Evolutionary conservation across 2,888 invertebrate genomes (phyloP).

Genomic region (Meteorus colon): DNA sequence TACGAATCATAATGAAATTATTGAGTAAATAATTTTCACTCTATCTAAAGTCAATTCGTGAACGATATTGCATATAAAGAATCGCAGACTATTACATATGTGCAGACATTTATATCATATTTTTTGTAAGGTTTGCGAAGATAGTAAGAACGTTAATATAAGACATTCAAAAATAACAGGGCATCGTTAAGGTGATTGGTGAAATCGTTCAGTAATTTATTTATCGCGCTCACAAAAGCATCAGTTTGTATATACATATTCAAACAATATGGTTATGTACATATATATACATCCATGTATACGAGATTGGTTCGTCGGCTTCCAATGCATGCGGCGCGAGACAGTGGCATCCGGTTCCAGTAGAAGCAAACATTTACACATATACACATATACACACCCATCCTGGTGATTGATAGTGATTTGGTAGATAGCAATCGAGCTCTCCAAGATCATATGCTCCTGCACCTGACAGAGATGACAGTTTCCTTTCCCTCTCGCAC

Average conservation of each 20-base stretch:
- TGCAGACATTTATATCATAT: neutral
- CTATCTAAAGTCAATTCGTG: neutral
- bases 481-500: constrained; percentile 25
- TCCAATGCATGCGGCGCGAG: constrained; percentile 22
- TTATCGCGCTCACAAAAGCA: constrained; percentile 58
- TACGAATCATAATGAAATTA: neutral
- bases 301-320: constrained; percentile 9
- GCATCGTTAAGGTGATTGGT: constrained; percentile 54
- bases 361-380: constrained; percentile 38
- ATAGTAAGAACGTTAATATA: constrained; percentile 13
- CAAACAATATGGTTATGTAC: neutral
- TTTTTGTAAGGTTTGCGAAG: neutral
- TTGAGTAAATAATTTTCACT: neutral
- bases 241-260: constrained; percentile 20
- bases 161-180: constrained; percentile 19
- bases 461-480: constrained; percentile 59
- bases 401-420: constrained; percentile 67
- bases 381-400: neutral
- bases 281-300: constrained; percentile 13
- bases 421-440: constrained; percentile 67
- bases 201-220: constrained; percentile 57
- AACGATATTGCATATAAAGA: neutral
- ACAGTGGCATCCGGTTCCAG: constrained; percentile 58
- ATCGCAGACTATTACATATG: neutral
- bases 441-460: constrained; percentile 45